Conservation (phyloP, 2,888 invertebrate genomes). For the Drosophila colorata region DNA sequence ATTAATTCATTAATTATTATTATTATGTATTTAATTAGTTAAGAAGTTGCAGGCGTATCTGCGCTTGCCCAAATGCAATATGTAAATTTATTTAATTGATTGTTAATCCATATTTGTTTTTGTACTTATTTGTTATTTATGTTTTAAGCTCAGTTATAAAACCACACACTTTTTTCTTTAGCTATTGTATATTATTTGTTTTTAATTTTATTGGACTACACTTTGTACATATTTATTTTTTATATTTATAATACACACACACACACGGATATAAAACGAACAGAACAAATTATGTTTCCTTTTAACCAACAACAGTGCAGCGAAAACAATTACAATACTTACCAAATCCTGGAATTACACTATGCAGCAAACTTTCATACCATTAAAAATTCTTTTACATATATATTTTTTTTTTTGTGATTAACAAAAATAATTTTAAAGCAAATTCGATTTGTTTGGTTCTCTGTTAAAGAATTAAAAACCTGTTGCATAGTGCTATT, state of each 20-base stretch:
- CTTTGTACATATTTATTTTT: constrained; percentile 43
- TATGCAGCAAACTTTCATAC: constrained; percentile 39
- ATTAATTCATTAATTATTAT: constrained; percentile 9
- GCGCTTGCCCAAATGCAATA: constrained; percentile 52
- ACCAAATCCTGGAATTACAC: constrained; percentile 33
- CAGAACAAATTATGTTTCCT: constrained; percentile 17
- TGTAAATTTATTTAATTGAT: constrained; percentile 54
- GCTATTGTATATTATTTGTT: constrained; percentile 26
- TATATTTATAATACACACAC: constrained; percentile 16
- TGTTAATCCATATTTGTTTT: constrained; percentile 70
- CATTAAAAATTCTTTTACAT: neutral
- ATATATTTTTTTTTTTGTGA: neutral
- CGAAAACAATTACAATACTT: constrained; percentile 13
- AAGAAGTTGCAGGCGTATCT: constrained; percentile 27
- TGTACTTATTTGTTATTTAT: constrained; percentile 69
- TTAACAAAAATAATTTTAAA: neutral
- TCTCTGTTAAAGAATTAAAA: constrained; percentile 16
- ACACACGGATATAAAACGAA: constrained; percentile 9
- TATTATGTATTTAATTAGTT: constrained; percentile 46
- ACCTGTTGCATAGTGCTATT: constrained; percentile 44
- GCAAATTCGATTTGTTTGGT: neutral
- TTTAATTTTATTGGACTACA: constrained; percentile 38
- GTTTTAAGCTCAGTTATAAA: constrained; percentile 53
- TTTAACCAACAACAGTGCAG: constrained; percentile 23
- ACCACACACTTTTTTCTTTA: constrained; percentile 3